Percentiles rank a stretch among this genome's conserved stretches.
phyloP scores from a whole-genome alignment of 37 sponge, comb jelly and placozoan species.

The Aphrocallistes beatrix region DNA sequence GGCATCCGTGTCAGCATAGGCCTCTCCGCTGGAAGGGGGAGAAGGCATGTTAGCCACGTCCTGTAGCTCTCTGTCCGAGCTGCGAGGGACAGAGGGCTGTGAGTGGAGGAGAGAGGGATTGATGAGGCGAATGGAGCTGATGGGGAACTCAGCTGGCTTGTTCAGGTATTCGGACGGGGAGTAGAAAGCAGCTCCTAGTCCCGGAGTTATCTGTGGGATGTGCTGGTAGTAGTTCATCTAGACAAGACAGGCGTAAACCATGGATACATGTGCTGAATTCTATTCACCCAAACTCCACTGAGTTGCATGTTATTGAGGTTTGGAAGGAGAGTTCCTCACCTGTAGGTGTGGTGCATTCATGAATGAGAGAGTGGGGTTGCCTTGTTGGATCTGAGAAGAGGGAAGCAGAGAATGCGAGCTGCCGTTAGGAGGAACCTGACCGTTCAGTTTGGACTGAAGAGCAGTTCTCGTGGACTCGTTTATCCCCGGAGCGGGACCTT shows the following conservation, averaged over 20 bases:
- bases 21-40: not conserved
- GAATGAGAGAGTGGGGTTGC: conserved; percentile 21
- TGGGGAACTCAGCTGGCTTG: not conserved
- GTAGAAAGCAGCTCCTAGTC: not conserved
- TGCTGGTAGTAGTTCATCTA: conserved; percentile 9
- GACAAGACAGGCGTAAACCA: not conserved
- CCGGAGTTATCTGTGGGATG: not conserved
- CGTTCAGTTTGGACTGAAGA: not conserved
- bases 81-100: not conserved
- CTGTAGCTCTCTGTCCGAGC: not conserved
- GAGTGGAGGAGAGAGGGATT: not conserved
- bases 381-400: not conserved
- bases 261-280: too few species aligned
- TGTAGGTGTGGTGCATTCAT: conserved; percentile 7
- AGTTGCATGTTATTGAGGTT: too few species aligned
- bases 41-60: conserved; percentile 1
- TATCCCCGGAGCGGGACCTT: not conserved
- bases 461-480: not conserved
- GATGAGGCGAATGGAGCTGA: not conserved
- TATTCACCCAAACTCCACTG: too few species aligned
- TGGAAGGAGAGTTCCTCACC: too few species aligned
- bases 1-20: not conserved
- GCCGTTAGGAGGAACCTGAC: not conserved
- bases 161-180: not conserved
- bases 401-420: not conserved